These are phyloP conservation scores for Phorcus lineatus DNA, from an alignment of 2,888 invertebrate genomes.

Conservation along the genomic window DNA sequence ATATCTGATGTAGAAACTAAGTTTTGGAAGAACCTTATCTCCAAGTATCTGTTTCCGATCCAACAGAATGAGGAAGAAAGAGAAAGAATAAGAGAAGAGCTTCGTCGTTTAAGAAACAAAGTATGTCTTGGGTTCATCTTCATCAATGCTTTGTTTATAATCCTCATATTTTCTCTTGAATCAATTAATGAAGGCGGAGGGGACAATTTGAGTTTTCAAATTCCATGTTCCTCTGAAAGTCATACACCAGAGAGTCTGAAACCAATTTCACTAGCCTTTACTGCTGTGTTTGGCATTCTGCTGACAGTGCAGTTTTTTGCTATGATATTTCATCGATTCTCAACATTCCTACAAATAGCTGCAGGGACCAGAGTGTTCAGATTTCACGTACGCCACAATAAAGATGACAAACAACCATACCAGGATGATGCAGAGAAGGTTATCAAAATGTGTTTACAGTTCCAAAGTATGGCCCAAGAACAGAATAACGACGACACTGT, in stretches of 20 bases:
- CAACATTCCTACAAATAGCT: conserved; percentile 95
- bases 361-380: conserved; percentile 83
- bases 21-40: conserved; percentile 96
- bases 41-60: conserved; percentile 94
- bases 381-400: too few relatives aligned
- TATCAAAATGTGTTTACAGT: neutral
- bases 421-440: too few relatives aligned
- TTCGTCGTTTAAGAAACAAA: conserved; percentile 84
- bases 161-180: conserved; percentile 97
- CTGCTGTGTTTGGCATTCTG: conserved; percentile 97
- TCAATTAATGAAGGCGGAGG: conserved; percentile 81
- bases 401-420: too few relatives aligned
- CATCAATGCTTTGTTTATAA: conserved; percentile 97
- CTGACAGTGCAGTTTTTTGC: conserved; percentile 95
- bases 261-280: conserved; percentile 89
- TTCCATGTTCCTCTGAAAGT: conserved; percentile 52
- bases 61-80: conserved; percentile 87
- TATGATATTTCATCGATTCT: conserved; percentile 98
- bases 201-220: conserved; percentile 53
- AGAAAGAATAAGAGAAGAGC: conserved; percentile 44
- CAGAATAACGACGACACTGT: conserved; percentile 19
- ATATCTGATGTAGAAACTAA: conserved; percentile 80
- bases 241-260: conserved; percentile 47
- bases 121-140: conserved; percentile 87
- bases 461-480: conserved; percentile 36